These are phyloP conservation scores for Idaea aversata DNA, from an alignment of 2,888 invertebrate species.

Conservation along the genomic window DNA sequence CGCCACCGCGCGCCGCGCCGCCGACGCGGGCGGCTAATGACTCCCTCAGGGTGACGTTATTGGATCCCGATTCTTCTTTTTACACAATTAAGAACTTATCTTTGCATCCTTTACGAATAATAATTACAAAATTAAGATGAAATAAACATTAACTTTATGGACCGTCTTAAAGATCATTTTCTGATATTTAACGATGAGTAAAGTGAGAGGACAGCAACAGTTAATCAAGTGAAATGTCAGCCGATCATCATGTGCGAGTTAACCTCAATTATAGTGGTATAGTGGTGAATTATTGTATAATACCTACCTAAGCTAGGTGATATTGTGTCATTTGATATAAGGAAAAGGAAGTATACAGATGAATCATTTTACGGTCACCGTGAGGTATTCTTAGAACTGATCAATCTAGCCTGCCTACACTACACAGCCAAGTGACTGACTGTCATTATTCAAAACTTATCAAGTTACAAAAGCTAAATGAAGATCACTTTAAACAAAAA, in stretches of 20 bases:
- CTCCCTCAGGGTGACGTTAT: slow-evolving; percentile 58
- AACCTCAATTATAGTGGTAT: background rate
- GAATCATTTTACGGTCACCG: background rate
- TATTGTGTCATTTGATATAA: background rate
- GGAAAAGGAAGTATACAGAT: background rate
- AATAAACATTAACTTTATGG: background rate
- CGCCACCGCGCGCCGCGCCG: slow-evolving; percentile 45
- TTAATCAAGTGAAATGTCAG: background rate
- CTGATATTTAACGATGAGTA: slow-evolving; percentile 1
- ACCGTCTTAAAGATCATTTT: background rate
- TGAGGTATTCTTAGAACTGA: background rate
- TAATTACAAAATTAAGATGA: background rate
- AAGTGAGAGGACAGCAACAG: background rate
- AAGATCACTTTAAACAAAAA: background rate
- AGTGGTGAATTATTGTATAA: background rate
- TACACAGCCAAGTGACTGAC: background rate
- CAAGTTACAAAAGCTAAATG: background rate
- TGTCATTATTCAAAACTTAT: background rate
- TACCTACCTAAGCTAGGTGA: background rate
- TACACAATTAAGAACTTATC: background rate
- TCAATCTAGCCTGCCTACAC: background rate
- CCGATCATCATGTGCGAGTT: background rate
- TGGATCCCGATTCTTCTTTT: slow-evolving; percentile 44
- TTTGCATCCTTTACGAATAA: background rate
- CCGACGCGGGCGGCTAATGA: slow-evolving; percentile 39